Evolutionary conservation across 1,140 invertebrate species (phyloP).

Genomic region (Ericerus pela): DNA sequence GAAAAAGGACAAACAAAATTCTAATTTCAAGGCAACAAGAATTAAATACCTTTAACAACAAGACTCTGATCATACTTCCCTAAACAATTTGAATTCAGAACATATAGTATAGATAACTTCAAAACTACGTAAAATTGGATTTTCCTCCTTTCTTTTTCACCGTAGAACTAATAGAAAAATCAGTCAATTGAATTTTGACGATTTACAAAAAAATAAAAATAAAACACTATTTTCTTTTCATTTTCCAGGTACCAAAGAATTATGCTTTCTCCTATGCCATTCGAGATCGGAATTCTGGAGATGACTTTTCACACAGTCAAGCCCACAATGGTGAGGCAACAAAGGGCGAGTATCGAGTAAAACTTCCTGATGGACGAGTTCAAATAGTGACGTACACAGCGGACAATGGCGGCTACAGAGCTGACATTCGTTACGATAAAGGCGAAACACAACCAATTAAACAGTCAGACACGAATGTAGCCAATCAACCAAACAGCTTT

Average conservation of each 20-base stretch:
- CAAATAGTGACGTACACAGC: conserved; percentile 42
- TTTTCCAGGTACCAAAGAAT: conserved; percentile 29
- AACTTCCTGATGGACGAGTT: conserved; percentile 52
- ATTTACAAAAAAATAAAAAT: too few relatives aligned
- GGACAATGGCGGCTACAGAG: conserved; percentile 39
- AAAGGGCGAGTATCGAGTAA: conserved; percentile 56
- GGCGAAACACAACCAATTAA: conserved; percentile 41
- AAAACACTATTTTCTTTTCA: too few relatives aligned
- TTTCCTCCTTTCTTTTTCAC: too few relatives aligned
- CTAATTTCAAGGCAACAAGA: too few relatives aligned
- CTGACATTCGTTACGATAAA: conserved; percentile 38
- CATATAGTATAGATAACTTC: too few relatives aligned
- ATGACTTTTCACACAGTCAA: conserved; percentile 41
- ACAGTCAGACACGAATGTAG: conserved; percentile 31
- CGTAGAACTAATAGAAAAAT: too few relatives aligned
- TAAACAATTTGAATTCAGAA: too few relatives aligned
- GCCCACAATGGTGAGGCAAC: conserved; percentile 37
- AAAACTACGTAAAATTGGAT: too few relatives aligned
- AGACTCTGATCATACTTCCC: too few relatives aligned
- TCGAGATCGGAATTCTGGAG: conserved; percentile 36
- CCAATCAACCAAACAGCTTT: not conserved
- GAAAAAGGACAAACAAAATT: too few relatives aligned
- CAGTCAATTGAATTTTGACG: too few relatives aligned
- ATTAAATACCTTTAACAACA: too few relatives aligned
- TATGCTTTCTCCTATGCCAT: conserved; percentile 40